Evolutionary conservation across 2,797 vertebrate genomes (phyloP).

Genomic region (Microchirus variegatus): DNA sequence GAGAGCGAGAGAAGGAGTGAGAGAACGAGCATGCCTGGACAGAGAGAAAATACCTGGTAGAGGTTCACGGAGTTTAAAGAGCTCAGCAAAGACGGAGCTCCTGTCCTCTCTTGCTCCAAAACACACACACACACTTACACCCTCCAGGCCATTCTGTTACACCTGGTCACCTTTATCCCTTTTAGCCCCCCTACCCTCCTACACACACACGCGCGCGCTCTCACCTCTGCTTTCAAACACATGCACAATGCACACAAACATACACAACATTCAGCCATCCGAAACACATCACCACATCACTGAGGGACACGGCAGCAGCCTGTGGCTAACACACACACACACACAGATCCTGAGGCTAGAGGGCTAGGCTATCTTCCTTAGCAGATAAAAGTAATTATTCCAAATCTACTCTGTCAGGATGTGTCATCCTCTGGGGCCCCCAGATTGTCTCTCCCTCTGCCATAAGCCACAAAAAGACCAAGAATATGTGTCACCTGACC

Average conservation of each 20-base stretch:
- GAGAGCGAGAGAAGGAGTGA: slow-evolving; percentile 50
- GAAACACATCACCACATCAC: slow-evolving; percentile 26
- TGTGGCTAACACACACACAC: slow-evolving; percentile 49
- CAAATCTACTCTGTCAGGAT: slow-evolving; percentile 76
- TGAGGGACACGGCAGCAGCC: slow-evolving; percentile 47
- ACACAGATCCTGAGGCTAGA: no score
- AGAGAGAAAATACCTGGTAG: slow-evolving; percentile 80
- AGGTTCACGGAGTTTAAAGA: slow-evolving; percentile 80
- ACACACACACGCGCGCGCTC: slow-evolving; percentile 28
- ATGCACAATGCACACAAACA: slow-evolving; percentile 32
- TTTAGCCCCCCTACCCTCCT: slow-evolving; percentile 47
- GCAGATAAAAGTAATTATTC: slow-evolving; percentile 78
- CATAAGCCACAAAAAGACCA: slow-evolving; percentile 49
- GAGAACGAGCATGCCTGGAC: slow-evolving; percentile 78
- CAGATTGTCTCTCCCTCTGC: slow-evolving; percentile 34
- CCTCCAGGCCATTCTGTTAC: slow-evolving; percentile 75
- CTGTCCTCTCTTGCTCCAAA: slow-evolving; percentile 65
- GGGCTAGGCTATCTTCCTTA: slow-evolving; percentile 58
- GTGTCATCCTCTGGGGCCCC: slow-evolving; percentile 70
- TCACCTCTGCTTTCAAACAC: slow-evolving; percentile 35
- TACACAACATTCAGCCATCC: slow-evolving; percentile 40
- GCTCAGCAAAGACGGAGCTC: slow-evolving; percentile 79
- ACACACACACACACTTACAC: slow-evolving; percentile 49
- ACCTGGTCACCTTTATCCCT: slow-evolving; percentile 82
- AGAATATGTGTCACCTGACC: slow-evolving; percentile 49